Percentiles rank a stretch among this genome's conserved stretches.
Evolutionary conservation across 1,140 invertebrate species (phyloP).

Genomic region (Drosophila nasuta): DNA sequence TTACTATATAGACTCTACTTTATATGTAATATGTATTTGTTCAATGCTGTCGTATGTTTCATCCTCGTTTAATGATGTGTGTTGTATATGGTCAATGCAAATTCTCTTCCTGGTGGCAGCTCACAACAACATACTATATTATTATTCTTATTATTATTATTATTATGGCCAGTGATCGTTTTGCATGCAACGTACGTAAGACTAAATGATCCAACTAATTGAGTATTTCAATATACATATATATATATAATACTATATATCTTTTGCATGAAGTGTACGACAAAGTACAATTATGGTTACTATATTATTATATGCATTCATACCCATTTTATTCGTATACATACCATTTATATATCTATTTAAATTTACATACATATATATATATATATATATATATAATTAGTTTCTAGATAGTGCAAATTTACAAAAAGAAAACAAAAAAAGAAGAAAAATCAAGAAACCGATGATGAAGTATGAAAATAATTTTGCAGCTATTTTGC

Average conservation of each 20-base stretch:
- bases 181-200: conserved; percentile 28
- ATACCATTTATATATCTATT: conserved; percentile 1
- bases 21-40: background rate
- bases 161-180: conserved; percentile 12
- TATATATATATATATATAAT: background rate
- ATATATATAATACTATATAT: background rate
- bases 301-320: conserved; percentile 28
- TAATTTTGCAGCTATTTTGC: conserved; percentile 22
- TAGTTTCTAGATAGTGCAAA: conserved; percentile 41
- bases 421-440: conserved; percentile 17
- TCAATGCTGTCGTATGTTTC: conserved; percentile 20
- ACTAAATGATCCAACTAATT: conserved; percentile 23
- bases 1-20: background rate
- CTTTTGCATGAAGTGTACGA: conserved; percentile 41
- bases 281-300: conserved; percentile 32
- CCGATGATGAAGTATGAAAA: conserved; percentile 3
- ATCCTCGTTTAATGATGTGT: conserved; percentile 4
- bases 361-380: background rate
- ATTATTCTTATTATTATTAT: background rate
- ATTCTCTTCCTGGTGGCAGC: conserved; percentile 21
- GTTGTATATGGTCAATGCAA: conserved; percentile 15
- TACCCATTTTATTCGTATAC: background rate
- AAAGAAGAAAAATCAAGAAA: background rate
- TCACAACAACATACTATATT: conserved; percentile 1
- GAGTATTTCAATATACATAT: background rate